Conservation (phyloP, 2,113 vertebrate genomes). For the Syngnathus scovelli region DNA sequence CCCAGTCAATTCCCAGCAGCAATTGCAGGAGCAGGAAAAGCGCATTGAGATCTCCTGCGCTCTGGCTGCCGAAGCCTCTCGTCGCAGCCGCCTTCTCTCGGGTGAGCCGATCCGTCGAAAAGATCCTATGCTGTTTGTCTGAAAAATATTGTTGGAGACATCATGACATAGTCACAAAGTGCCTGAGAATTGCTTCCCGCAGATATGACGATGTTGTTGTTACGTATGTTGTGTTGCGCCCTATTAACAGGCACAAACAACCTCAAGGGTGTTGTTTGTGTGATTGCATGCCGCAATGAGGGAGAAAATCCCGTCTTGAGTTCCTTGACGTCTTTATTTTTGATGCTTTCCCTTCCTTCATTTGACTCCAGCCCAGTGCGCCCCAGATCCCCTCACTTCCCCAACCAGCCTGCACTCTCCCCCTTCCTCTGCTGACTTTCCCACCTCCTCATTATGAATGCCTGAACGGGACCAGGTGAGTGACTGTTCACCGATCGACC, state of each 20-base stretch:
- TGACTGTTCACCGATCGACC: slow-evolving; percentile 29
- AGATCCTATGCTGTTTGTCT: no score
- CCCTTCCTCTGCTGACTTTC: slow-evolving; percentile 77
- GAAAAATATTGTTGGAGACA: not conserved
- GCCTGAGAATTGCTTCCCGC: not conserved
- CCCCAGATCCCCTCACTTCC: slow-evolving; percentile 82
- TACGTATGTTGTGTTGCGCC: no score
- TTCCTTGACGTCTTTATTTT: slow-evolving; percentile 37
- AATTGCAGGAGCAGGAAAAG: slow-evolving; percentile 95
- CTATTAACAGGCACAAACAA: not conserved
- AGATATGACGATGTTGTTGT: not conserved
- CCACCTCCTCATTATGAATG: slow-evolving; percentile 87
- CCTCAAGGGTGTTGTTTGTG: not conserved
- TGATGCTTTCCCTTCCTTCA: slow-evolving; percentile 34
- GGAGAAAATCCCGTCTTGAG: not conserved
- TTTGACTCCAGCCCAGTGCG: slow-evolving; percentile 81
- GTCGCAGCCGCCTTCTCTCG: slow-evolving; percentile 88
- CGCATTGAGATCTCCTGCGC: slow-evolving; percentile 94
- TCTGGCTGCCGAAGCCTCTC: slow-evolving; percentile 90
- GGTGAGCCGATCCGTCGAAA: slow-evolving; percentile 70
- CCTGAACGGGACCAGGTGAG: slow-evolving; percentile 87
- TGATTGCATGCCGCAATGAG: not conserved
- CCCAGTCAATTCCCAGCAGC: slow-evolving; percentile 78
- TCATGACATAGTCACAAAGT: no score
- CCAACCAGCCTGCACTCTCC: slow-evolving; percentile 82